Conservation (phyloP, 2,888 invertebrate species). For the Frankliniella fusca region DNA sequence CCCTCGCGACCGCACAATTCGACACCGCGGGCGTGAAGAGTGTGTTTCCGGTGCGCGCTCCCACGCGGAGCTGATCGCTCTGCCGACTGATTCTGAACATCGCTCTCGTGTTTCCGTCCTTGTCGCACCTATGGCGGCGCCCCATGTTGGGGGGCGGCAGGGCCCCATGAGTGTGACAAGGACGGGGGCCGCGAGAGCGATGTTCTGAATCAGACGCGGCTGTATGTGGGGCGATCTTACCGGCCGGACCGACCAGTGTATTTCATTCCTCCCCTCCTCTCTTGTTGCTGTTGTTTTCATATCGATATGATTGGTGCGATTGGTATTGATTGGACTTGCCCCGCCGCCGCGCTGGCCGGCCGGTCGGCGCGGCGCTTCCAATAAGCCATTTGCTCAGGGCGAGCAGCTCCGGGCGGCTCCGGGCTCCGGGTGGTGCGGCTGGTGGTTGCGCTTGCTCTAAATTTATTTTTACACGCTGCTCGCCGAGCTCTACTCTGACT, state of each 20-base stretch:
- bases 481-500: neutral
- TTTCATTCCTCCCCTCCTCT: neutral
- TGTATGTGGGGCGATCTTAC: too few relatives aligned
- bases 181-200: too few relatives aligned
- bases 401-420: too few relatives aligned
- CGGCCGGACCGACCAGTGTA: neutral
- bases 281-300: neutral
- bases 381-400: too few relatives aligned
- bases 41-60: neutral
- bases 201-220: too few relatives aligned
- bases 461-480: neutral
- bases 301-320: neutral
- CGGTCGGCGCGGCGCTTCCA: too few relatives aligned
- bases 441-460: neutral
- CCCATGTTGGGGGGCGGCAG: too few relatives aligned
- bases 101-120: too few relatives aligned
- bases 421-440: neutral
- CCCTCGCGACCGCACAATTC: neutral
- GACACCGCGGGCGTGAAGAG: slow-evolving; percentile 17
- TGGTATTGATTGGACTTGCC: neutral
- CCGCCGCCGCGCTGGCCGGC: neutral
- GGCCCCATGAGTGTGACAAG: too few relatives aligned
- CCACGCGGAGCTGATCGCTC: too few relatives aligned
- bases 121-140: too few relatives aligned
- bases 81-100: too few relatives aligned